These are phyloP conservation scores for Sander lucioperca DNA, from an alignment of 2,113 vertebrate genomes.

Conservation along the genomic window DNA sequence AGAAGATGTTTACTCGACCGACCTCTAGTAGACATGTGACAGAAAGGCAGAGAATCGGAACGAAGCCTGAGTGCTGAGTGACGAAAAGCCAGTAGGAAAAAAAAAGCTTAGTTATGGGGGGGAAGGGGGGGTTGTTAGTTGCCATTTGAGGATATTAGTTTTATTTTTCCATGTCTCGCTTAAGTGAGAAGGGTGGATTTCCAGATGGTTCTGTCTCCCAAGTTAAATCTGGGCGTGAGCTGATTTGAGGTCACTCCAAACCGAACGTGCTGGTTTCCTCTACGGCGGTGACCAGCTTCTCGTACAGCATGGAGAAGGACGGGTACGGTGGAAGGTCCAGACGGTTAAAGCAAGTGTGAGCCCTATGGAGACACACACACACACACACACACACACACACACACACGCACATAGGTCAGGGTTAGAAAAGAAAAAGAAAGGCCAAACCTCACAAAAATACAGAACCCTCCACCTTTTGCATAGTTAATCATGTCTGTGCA, in stretches of 20 bases:
- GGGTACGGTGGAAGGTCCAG: constrained; percentile 97
- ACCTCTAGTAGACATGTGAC: not conserved
- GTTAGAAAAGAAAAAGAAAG: not conserved
- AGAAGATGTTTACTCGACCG: constrained; percentile 1
- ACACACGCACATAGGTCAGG: constrained; percentile 20
- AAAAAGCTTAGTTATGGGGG: constrained; percentile 18
- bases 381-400: constrained; percentile 15
- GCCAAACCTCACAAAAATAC: not conserved
- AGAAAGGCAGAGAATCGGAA: constrained; percentile 42
- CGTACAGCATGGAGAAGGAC: constrained; percentile 98
- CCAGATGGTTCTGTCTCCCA: constrained; percentile 28
- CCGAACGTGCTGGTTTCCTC: constrained; percentile 99
- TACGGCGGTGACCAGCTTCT: constrained; percentile 97
- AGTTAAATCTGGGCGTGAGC: constrained; percentile 11
- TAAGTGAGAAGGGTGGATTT: constrained; percentile 23
- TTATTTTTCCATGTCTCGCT: constrained; percentile 39
- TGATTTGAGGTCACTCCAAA: constrained; percentile 87
- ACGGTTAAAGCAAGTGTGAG: constrained; percentile 98
- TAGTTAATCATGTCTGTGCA: not conserved
- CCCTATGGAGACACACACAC: constrained; percentile 80
- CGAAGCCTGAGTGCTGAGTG: constrained; percentile 30
- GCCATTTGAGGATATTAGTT: constrained; percentile 65
- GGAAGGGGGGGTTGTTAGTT: constrained; percentile 34
- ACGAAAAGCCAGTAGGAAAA: constrained; percentile 23
- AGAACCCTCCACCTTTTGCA: not conserved